A percentile compares a stretch with the other conserved stretches of the same genome.
Conservation (phyloP, 2,888 invertebrate genomes). For the Cheilosia pagana region DNA sequence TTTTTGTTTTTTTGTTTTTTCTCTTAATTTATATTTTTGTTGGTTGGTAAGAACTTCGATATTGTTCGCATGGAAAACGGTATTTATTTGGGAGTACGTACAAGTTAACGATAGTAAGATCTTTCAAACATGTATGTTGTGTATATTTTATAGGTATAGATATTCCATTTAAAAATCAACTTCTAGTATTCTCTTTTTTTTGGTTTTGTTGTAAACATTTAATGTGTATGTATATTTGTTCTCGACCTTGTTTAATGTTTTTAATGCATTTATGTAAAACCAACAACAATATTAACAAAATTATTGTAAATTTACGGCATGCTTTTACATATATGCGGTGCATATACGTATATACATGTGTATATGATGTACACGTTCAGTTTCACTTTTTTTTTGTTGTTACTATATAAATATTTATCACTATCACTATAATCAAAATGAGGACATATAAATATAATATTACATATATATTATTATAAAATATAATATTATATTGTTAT, state of each 20-base stretch:
- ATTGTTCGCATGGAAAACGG: slow-evolving; percentile 11
- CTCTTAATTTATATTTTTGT: slow-evolving; percentile 1
- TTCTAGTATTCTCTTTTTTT: slow-evolving; percentile 35
- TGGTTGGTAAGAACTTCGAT: slow-evolving; percentile 12
- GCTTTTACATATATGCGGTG: slow-evolving; percentile 18
- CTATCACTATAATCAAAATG: slow-evolving; percentile 72
- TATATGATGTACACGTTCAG: slow-evolving; percentile 36
- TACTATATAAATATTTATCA: slow-evolving; percentile 54
- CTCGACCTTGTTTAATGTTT: slow-evolving; percentile 45
- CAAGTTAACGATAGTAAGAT: slow-evolving; percentile 44
- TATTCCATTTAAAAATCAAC: slow-evolving; percentile 41
- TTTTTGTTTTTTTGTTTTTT: neutral
- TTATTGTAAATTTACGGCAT: slow-evolving; percentile 48
- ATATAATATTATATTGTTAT: slow-evolving; percentile 67
- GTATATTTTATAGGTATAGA: slow-evolving; percentile 37
- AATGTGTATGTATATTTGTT: slow-evolving; percentile 60
- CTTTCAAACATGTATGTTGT: slow-evolving; percentile 32
- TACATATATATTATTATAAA: slow-evolving; percentile 65
- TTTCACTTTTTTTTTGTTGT: slow-evolving; percentile 5
- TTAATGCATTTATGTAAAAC: slow-evolving; percentile 51
- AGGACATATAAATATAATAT: slow-evolving; percentile 70
- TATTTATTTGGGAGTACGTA: slow-evolving; percentile 19
- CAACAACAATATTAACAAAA: slow-evolving; percentile 71
- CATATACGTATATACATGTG: slow-evolving; percentile 32
- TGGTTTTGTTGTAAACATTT: slow-evolving; percentile 34